These are phyloP conservation scores for Myotis pilosus DNA, from an alignment of 2,797 vertebrate genomes.

Conservation along the genomic window DNA sequence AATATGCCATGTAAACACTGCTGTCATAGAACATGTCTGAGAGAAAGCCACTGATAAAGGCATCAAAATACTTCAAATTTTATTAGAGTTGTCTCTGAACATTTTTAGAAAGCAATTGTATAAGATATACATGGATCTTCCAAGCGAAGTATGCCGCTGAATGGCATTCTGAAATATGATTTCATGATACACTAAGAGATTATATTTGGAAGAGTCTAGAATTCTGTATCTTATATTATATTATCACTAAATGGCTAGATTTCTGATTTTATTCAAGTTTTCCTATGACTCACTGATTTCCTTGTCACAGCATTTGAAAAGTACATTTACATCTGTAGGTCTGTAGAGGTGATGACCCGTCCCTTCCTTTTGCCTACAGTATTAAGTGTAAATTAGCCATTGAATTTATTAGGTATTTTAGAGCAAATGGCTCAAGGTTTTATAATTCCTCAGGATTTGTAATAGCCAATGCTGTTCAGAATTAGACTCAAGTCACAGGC, in stretches of 20 bases:
- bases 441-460: neutral
- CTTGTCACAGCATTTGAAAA: neutral
- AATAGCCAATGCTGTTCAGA: neutral
- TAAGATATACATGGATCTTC: neutral
- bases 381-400: neutral
- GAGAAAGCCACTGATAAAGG: neutral
- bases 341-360: neutral
- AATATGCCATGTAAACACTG: neutral
- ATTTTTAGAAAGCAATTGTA: neutral
- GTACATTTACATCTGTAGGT: neutral
- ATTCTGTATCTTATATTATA: conserved; percentile 2
- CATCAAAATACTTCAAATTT: neutral
- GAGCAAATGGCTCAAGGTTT: neutral
- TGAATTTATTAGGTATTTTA: neutral
- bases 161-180: neutral
- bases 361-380: neutral
- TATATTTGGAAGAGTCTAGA: neutral
- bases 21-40: neutral
- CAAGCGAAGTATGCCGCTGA: neutral
- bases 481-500: neutral
- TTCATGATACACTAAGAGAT: neutral
- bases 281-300: neutral
- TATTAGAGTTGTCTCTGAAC: neutral
- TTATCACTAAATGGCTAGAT: neutral
- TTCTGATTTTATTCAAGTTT: neutral